phyloP scores from a whole-genome alignment of 2,113 vertebrate species.

The Rattus rattus region DNA sequence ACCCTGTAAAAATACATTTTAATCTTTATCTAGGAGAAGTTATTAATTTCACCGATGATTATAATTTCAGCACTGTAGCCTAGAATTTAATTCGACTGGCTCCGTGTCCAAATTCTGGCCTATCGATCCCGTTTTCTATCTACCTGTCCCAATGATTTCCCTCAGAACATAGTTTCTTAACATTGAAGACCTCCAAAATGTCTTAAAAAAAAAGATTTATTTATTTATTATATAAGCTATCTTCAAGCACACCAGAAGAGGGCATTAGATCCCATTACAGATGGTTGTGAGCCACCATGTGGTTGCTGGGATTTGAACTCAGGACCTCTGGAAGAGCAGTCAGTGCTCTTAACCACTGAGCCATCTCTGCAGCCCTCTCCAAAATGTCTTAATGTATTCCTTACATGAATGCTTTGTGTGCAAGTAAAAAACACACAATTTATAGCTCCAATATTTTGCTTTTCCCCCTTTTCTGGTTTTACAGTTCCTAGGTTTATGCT shows the following conservation, averaged over 20 bases:
- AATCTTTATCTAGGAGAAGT: background rate
- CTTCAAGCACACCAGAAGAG: no score
- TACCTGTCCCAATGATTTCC: background rate
- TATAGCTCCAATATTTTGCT: background rate
- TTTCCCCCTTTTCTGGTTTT: slow-evolving; percentile 45
- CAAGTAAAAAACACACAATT: background rate
- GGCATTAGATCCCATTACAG: no score
- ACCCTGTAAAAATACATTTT: background rate
- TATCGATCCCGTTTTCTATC: background rate
- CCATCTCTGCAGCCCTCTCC: background rate
- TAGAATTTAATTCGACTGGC: background rate
- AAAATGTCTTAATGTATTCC: slow-evolving; percentile 15
- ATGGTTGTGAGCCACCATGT: no score
- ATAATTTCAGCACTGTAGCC: background rate
- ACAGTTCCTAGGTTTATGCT: slow-evolving; percentile 15
- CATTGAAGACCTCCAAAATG: background rate
- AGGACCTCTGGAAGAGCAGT: no score
- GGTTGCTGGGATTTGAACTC: no score
- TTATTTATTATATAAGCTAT: no score
- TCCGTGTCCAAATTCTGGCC: background rate
- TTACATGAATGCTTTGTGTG: slow-evolving; percentile 35
- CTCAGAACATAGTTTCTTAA: slow-evolving; percentile 26
- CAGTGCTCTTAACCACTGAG: no score
- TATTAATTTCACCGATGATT: background rate
- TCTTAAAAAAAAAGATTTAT: no score